phyloP scores from a whole-genome alignment of 2,888 invertebrate species.

The Aproaerema taeniolella region DNA sequence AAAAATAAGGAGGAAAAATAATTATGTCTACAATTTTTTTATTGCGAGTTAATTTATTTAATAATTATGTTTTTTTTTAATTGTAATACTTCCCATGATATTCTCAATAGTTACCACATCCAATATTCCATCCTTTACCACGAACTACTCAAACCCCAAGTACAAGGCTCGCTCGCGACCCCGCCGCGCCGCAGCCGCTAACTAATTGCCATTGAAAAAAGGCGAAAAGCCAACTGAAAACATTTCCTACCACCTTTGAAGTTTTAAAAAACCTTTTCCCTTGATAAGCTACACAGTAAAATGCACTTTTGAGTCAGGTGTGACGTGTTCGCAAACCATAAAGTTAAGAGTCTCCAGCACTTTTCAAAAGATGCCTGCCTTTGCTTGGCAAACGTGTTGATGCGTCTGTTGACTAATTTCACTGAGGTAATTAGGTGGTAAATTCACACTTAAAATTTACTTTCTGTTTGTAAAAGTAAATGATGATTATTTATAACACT shows the following conservation, averaged over 20 bases:
- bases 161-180: conserved; percentile 51
- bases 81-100: too few relatives aligned
- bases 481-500: too few relatives aligned
- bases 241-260: conserved; percentile 68
- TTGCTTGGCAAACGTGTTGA: conserved; percentile 7
- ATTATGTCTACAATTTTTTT: too few relatives aligned
- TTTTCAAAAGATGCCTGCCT: conserved; percentile 48
- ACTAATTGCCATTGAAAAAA: conserved; percentile 80
- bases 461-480: background rate
- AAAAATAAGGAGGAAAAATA: too few relatives aligned
- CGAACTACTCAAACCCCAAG: conserved; percentile 55
- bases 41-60: too few relatives aligned
- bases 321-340: conserved; percentile 43
- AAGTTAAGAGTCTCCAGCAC: conserved; percentile 49
- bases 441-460: background rate
- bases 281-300: conserved; percentile 72
- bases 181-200: conserved; percentile 43
- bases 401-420: conserved; percentile 13
- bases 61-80: too few relatives aligned
- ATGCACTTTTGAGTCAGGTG: conserved; percentile 70
- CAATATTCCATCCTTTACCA: too few relatives aligned
- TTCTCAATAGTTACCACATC: too few relatives aligned
- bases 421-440: background rate
- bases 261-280: conserved; percentile 56
- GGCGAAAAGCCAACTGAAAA: conserved; percentile 75